These are phyloP conservation scores for Hypanus sabinus DNA, from an alignment of 2,113 vertebrate species.

Conservation along the genomic window DNA sequence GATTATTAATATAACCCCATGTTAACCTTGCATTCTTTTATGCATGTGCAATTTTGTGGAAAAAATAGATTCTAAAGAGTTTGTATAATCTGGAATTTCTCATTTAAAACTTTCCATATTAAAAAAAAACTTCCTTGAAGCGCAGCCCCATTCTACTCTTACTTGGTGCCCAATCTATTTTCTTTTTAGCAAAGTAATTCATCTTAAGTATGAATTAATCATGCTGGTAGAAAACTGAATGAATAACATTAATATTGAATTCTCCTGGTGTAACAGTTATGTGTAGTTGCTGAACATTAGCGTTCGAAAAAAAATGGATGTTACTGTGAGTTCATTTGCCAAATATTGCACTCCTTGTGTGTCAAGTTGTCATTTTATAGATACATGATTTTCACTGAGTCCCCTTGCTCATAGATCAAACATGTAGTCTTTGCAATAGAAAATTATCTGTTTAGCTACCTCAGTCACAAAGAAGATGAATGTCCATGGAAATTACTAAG, in stretches of 20 bases:
- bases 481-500: not conserved
- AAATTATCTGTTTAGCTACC: conserved; percentile 6
- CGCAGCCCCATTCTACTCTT: not conserved
- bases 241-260: conserved; percentile 30
- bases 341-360: conserved; percentile 11
- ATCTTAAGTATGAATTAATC: conserved; percentile 23
- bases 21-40: not conserved
- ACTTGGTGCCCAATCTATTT: conserved; percentile 9
- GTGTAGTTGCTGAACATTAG: conserved; percentile 19
- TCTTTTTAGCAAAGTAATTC: conserved; percentile 27
- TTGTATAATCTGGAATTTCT: not conserved
- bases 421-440: not conserved
- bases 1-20: not conserved
- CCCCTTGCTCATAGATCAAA: conserved; percentile 8
- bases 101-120: not conserved
- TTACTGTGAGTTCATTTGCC: not conserved
- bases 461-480: conserved; percentile 28
- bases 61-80: not conserved
- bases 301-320: conserved; percentile 4
- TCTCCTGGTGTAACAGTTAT: conserved; percentile 20
- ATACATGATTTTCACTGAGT: not conserved
- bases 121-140: not conserved
- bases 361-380: conserved; percentile 32
- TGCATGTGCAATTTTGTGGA: not conserved
- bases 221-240: conserved; percentile 1